These are phyloP conservation scores for Dryocosmus kuriphilus DNA, from an alignment of 2,888 invertebrate species.

Conservation along the genomic window DNA sequence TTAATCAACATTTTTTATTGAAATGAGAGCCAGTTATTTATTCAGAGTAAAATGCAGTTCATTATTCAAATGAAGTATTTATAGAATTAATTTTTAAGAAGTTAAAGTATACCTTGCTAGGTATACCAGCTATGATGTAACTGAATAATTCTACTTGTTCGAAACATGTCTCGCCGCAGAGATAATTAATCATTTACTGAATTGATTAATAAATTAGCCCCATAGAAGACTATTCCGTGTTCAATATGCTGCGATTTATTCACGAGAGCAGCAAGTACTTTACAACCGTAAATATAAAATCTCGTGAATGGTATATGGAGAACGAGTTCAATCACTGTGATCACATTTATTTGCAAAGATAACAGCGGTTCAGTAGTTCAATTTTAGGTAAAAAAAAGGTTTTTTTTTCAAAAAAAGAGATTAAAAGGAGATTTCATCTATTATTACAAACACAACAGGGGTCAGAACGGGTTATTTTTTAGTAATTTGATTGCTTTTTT, in stretches of 20 bases:
- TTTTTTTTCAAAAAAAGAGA: too few relatives aligned
- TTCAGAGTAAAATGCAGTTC: too few relatives aligned
- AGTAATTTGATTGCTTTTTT: too few relatives aligned
- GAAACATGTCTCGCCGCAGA: background rate
- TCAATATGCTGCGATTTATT: background rate
- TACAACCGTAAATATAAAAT: background rate
- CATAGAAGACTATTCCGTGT: background rate
- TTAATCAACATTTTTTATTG: background rate
- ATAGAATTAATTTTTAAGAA: too few relatives aligned
- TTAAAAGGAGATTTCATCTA: too few relatives aligned
- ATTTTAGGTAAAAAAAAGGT: too few relatives aligned
- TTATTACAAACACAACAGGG: too few relatives aligned
- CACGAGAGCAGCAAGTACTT: background rate
- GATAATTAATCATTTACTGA: background rate
- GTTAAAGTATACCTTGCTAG: too few relatives aligned
- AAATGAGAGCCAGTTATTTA: background rate
- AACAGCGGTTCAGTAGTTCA: too few relatives aligned
- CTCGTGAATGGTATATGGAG: background rate
- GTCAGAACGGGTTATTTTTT: too few relatives aligned
- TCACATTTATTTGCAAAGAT: background rate
- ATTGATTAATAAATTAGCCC: slow-evolving; percentile 13
- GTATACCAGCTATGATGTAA: background rate
- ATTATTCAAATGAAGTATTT: too few relatives aligned
- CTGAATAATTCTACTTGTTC: background rate
- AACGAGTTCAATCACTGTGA: background rate